Conservation (phyloP, 2,888 invertebrate genomes). For the Zaprionus obscuricornis region DNA sequence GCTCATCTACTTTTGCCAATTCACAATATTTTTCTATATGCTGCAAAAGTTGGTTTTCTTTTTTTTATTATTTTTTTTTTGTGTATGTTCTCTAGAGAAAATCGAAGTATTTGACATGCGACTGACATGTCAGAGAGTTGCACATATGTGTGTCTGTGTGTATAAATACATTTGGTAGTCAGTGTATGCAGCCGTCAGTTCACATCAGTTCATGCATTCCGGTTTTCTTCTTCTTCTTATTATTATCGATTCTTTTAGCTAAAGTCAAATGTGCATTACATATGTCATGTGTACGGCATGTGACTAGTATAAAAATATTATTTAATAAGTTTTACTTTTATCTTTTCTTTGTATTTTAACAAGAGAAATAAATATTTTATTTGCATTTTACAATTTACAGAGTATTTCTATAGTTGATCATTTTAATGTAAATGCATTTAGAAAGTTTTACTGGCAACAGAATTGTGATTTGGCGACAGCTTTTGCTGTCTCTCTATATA, state of each 20-base stretch:
- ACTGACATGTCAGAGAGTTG: constrained; percentile 55
- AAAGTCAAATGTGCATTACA: no score
- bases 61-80: no score
- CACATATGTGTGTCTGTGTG: constrained; percentile 4
- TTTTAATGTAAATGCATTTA: no score
- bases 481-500: constrained; percentile 1
- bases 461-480: constrained; percentile 1
- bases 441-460: no score
- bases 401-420: constrained; percentile 10
- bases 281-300: no score
- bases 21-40: constrained; percentile 14
- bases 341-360: no score
- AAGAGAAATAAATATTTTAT: no score
- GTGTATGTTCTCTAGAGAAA: constrained; percentile 31
- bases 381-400: no score
- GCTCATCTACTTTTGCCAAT: not conserved
- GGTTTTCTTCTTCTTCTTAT: constrained; percentile 3
- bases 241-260: no score
- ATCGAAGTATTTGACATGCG: constrained; percentile 71
- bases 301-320: no score
- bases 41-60: constrained; percentile 8
- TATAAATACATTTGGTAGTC: not conserved
- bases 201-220: constrained; percentile 29
- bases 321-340: no score
- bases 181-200: constrained; percentile 1